phyloP scores from a whole-genome alignment of 2,797 vertebrate genomes.

The Malacoraja senta region DNA sequence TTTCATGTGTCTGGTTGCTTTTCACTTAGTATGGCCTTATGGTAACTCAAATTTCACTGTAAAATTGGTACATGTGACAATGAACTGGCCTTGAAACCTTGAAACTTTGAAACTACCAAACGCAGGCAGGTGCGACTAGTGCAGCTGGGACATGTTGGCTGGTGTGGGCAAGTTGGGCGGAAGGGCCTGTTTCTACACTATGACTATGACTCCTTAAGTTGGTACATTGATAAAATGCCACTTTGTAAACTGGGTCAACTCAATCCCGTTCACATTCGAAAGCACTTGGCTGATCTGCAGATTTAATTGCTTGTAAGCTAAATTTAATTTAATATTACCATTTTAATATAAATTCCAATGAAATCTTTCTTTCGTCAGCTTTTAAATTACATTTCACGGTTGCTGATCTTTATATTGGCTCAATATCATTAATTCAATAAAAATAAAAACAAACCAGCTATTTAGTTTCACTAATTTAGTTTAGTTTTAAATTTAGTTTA shows the following conservation, averaged over 20 bases:
- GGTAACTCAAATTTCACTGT: too few relatives aligned
- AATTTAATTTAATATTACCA: background rate
- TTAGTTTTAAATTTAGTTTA: too few relatives aligned
- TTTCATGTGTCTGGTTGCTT: too few relatives aligned
- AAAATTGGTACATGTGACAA: too few relatives aligned
- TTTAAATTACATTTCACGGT: background rate
- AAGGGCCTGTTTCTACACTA: background rate
- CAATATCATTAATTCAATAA: background rate
- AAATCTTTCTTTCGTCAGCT: background rate
- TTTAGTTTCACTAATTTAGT: too few relatives aligned
- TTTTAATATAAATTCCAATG: background rate
- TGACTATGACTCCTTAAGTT: background rate
- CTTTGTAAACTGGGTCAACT: background rate
- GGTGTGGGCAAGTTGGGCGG: background rate
- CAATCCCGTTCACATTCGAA: background rate
- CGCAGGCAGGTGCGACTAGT: too few relatives aligned
- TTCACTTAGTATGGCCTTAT: too few relatives aligned
- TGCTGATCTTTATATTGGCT: background rate
- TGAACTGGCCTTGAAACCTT: too few relatives aligned
- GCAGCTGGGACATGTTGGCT: too few relatives aligned
- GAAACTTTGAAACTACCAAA: too few relatives aligned
- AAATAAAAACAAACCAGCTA: background rate
- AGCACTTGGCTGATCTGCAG: background rate
- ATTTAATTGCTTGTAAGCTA: background rate
- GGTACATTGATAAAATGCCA: background rate